Percentiles rank a stretch among this genome's conserved stretches.
These are phyloP conservation scores for Ptychobarbus kaznakovi DNA, from an alignment of 2,797 vertebrate genomes.

Conservation along the genomic window DNA sequence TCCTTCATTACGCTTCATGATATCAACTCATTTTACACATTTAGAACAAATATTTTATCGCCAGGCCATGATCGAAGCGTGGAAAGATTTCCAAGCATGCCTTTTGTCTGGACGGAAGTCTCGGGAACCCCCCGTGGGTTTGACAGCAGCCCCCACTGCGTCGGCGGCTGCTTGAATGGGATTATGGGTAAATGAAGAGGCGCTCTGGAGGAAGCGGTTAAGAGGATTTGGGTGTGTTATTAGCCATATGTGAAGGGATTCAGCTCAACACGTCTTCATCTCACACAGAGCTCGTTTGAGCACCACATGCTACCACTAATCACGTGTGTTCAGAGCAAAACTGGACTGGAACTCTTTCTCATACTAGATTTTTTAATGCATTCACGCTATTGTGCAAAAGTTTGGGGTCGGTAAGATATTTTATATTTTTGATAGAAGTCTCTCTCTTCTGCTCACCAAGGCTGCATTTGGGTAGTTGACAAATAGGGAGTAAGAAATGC, in stretches of 20 bases:
- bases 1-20: not conserved
- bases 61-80: not conserved
- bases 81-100: slow-evolving; percentile 20
- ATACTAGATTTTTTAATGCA: not conserved
- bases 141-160: slow-evolving; percentile 17
- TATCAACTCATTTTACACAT: not conserved
- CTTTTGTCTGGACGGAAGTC: slow-evolving; percentile 11
- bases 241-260: slow-evolving; percentile 50
- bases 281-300: slow-evolving; percentile 27
- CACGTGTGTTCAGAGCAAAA: not conserved
- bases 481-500: no score
- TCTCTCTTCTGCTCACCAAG: not conserved
- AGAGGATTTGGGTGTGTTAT: slow-evolving; percentile 61
- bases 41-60: slow-evolving; percentile 13
- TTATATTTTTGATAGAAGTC: not conserved
- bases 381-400: not conserved
- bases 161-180: slow-evolving; percentile 26
- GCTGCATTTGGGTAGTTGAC: not conserved
- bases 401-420: no score
- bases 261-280: not conserved
- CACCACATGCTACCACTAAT: not conserved
- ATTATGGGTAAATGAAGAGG: slow-evolving; percentile 58
- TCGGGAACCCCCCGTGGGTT: slow-evolving; percentile 4
- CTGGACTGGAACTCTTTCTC: not conserved
- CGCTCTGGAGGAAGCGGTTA: slow-evolving; percentile 55